Conservation (phyloP, 2,113 vertebrate species). For the Sebastes fasciatus region DNA sequence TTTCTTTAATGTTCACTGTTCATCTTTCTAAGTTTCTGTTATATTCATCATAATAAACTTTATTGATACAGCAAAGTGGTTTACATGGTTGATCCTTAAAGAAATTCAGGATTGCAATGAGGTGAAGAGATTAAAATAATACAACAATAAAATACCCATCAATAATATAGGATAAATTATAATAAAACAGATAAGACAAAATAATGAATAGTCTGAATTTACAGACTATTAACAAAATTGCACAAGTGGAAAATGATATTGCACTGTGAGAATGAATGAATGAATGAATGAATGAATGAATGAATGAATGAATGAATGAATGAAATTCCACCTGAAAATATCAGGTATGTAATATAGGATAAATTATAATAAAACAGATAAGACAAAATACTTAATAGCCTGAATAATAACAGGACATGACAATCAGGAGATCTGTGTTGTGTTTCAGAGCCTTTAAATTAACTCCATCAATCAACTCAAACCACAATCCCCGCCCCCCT, state of each 20-base stretch:
- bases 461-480: constrained; percentile 46
- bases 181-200: background rate
- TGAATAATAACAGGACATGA: background rate
- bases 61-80: background rate
- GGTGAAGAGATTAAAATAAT: background rate
- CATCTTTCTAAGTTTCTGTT: background rate
- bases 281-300: too few species aligned
- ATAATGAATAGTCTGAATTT: background rate
- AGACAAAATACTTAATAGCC: background rate
- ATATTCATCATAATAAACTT: background rate
- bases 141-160: background rate
- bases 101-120: background rate
- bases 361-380: background rate
- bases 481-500: constrained; percentile 40
- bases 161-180: background rate
- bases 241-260: too few species aligned
- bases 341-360: background rate
- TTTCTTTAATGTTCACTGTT: background rate
- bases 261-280: too few species aligned
- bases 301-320: too few species aligned
- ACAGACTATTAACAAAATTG: too few species aligned
- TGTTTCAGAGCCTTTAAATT: constrained; percentile 20
- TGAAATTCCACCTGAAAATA: too few species aligned
- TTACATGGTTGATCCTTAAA: background rate
- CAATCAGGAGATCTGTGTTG: background rate